Conservation (phyloP, 1,140 invertebrate species). For the Aphaenogaster ashmeadi region DNA sequence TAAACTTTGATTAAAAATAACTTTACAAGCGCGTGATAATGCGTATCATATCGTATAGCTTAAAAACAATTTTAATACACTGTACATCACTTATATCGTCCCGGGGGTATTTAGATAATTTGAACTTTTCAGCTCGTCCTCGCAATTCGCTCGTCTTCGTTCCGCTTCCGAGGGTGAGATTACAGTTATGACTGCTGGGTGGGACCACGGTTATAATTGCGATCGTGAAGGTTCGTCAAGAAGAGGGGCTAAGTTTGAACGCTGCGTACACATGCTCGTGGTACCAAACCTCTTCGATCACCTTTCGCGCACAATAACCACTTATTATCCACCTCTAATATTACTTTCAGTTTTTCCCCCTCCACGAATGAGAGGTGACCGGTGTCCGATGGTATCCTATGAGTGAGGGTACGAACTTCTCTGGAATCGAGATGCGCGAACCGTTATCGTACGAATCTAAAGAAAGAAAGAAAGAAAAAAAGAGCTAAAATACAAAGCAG, state of each 20-base stretch:
- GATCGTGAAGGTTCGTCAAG: slow-evolving; percentile 19
- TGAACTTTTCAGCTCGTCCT: slow-evolving; percentile 46
- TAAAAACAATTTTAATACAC: slow-evolving; percentile 81
- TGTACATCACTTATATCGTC: slow-evolving; percentile 78
- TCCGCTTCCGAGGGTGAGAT: slow-evolving; percentile 25
- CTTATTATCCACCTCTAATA: slow-evolving; percentile 92
- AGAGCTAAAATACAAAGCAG: slow-evolving; percentile 65
- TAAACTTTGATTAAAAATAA: slow-evolving; percentile 54
- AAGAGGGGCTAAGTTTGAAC: slow-evolving; percentile 84
- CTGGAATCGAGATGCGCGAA: slow-evolving; percentile 86
- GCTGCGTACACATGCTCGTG: slow-evolving; percentile 90
- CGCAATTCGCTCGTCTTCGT: slow-evolving; percentile 28
- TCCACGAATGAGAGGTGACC: slow-evolving; percentile 94
- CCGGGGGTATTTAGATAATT: slow-evolving; percentile 38
- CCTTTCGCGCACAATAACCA: slow-evolving; percentile 93
- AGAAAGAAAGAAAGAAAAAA: slow-evolving; percentile 67
- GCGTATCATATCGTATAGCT: slow-evolving; percentile 60
- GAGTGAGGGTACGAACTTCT: slow-evolving; percentile 91
- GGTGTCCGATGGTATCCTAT: slow-evolving; percentile 91
- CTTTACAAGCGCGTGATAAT: slow-evolving; percentile 63
- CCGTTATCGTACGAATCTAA: slow-evolving; percentile 74
- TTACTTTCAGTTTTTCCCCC: slow-evolving; percentile 91
- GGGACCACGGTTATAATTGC: not conserved
- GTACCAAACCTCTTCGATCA: slow-evolving; percentile 93
- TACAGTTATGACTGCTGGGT: not conserved